phyloP scores from a whole-genome alignment of 2,888 invertebrate species.

The Exephanes ischioxanthus region DNA sequence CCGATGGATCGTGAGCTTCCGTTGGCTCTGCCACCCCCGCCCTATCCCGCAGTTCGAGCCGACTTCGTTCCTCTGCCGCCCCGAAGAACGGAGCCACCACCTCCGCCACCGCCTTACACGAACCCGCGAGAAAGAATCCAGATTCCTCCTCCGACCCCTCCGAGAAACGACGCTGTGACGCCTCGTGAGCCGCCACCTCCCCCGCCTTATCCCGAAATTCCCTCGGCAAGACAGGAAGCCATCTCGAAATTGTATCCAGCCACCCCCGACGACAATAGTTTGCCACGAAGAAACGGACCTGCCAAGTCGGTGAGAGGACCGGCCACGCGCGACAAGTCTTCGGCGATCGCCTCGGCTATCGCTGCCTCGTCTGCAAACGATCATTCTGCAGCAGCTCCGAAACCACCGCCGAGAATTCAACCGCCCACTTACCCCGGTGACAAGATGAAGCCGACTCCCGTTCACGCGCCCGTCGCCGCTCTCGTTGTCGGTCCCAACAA shows the following conservation, averaged over 20 bases:
- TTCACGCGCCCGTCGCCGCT: conserved; percentile 86
- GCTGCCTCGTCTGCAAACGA: conserved; percentile 28
- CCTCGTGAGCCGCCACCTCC: conserved; percentile 88
- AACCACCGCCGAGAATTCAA: conserved; percentile 86
- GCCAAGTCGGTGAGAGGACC: conserved; percentile 15
- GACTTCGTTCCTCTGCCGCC: conserved; percentile 88
- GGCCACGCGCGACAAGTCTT: conserved; percentile 47
- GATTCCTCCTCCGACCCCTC: conserved; percentile 84
- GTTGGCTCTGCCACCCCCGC: conserved; percentile 89
- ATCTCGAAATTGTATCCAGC: conserved; percentile 75
- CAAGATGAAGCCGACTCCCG: conserved; percentile 84
- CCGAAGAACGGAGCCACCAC: conserved; percentile 88
- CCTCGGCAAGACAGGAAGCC: conserved; percentile 71
- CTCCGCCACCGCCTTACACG: conserved; percentile 85
- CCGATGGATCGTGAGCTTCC: conserved; percentile 74
- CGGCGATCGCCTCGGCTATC: background rate
- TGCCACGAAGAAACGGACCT: conserved; percentile 50
- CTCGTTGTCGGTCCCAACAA: conserved; percentile 88
- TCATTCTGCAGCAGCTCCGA: conserved; percentile 85
- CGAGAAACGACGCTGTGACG: conserved; percentile 85
- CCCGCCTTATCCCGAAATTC: conserved; percentile 86
- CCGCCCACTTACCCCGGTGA: conserved; percentile 85
- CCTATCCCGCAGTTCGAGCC: conserved; percentile 89
- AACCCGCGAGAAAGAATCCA: conserved; percentile 83
- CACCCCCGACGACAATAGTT: conserved; percentile 61